Evolutionary conservation across 2,797 vertebrate species (phyloP), one percentile per base, ranked within the genome.

Genomic region (Graptemys geographica): DNA sequence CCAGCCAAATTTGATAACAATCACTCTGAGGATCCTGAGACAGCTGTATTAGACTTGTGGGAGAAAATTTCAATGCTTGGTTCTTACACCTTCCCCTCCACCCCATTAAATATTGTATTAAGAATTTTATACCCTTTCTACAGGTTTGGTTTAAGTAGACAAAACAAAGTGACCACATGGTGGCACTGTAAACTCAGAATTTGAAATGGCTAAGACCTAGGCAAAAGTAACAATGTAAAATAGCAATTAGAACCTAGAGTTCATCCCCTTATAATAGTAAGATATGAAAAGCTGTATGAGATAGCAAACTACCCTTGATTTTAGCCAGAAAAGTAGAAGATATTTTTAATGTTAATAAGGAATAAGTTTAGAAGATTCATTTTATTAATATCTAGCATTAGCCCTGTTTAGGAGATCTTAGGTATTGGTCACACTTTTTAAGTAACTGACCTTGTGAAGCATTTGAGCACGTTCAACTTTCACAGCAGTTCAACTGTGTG

Each of bases 141-240:
- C n/a, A 41, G 65, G 65, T 9, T 72, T 72, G 19, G n/a, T 23
- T 41, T 41, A 37, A 72, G 19, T n/a, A 69, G 62, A 5, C 69
- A 72, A 41, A 11, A 11, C 28, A 1, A 11, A 7, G 28, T 83
- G 31, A 41, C 92, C 96, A 80, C 90, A 5, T 2, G 96, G 55
- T 97, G 96, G 92, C 96, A 82, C 72, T 47, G 0, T 65, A 65
- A 21, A 6, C 53, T 21, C 28, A 49, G 55, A 21, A 79, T 86
- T 15, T 13, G 57, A 27, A 76, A 28, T 8, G 49, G 6, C 23
- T 55, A 56, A 31, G 5, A 19, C 0, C 1, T 13, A 28, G 2
- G 13, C n/a, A 0, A 8, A 28, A 7, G 4, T 28, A 37, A 21
- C 65, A n/a, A 69, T 62, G 59, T 18, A 62, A 62, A 33, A 62